Evolutionary conservation across 1,140 invertebrate genomes (phyloP).

Genomic region (Chironomus striatipennis): DNA sequence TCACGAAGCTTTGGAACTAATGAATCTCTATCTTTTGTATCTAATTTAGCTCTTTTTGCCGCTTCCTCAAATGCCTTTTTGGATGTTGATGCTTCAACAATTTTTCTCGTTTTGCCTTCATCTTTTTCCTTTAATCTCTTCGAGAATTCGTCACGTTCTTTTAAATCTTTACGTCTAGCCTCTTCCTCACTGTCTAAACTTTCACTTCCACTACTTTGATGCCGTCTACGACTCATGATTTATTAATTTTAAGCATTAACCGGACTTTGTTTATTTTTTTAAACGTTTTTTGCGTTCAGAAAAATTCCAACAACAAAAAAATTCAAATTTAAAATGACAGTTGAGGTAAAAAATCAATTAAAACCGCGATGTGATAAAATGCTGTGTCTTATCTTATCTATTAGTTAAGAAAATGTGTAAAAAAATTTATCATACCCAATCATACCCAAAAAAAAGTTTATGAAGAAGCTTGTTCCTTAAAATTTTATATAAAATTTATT

Average conservation of each 20-base stretch:
- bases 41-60: slow-evolving; percentile 80
- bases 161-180: slow-evolving; percentile 67
- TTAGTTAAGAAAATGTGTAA: background rate
- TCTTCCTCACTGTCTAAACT: slow-evolving; percentile 43
- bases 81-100: slow-evolving; percentile 57
- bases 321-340: background rate
- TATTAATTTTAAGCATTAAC: background rate
- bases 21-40: slow-evolving; percentile 74
- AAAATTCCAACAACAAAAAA: background rate
- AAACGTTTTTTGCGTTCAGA: background rate
- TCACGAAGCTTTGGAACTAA: slow-evolving; percentile 79
- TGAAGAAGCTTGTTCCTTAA: background rate
- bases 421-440: background rate
- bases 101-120: slow-evolving; percentile 78
- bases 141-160: slow-evolving; percentile 92
- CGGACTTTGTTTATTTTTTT: background rate
- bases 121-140: slow-evolving; percentile 81
- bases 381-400: background rate
- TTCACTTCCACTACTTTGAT: slow-evolving; percentile 25
- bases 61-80: slow-evolving; percentile 83
- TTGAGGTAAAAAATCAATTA: background rate
- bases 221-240: background rate
- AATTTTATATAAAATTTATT: background rate
- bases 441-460: background rate
- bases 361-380: too few relatives aligned